phyloP scores from a whole-genome alignment of 2,797 vertebrate genomes.

The Pygocentrus nattereri region DNA sequence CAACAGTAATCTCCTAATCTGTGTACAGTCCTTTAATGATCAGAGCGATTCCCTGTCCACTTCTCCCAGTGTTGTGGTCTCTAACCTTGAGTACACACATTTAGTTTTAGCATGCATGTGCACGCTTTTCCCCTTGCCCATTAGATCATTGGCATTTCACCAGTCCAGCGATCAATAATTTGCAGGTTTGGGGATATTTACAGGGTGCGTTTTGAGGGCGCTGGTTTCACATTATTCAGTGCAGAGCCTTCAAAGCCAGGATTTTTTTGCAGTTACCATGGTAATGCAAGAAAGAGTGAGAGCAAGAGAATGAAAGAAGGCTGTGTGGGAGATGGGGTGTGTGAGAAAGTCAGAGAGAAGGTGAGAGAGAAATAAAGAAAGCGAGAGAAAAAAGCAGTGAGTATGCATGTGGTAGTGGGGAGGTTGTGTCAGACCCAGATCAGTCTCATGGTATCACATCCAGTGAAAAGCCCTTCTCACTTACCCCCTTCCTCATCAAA shows the following conservation, averaged over 20 bases:
- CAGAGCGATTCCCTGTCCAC: conserved; percentile 12
- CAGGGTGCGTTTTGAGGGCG: conserved; percentile 34
- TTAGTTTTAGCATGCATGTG: conserved; percentile 21
- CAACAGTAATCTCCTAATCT: conserved; percentile 36
- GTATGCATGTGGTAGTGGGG: conserved; percentile 5
- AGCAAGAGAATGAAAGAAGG: conserved; percentile 37
- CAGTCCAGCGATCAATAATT: conserved; percentile 44
- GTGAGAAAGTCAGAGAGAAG: conserved; percentile 44
- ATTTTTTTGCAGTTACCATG: conserved; percentile 60
- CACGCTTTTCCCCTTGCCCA: conserved; percentile 28
- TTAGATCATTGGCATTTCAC: conserved; percentile 28
- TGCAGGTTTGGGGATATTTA: conserved; percentile 51
- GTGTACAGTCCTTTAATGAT: conserved; percentile 36
- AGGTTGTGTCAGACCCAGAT: conserved; percentile 39
- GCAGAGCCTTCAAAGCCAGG: conserved; percentile 42
- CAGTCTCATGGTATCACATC: conserved; percentile 25
- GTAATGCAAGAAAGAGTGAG: conserved; percentile 45
- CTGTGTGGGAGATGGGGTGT: conserved; percentile 24
- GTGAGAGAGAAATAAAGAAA: conserved; percentile 33
- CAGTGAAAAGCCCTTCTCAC: conserved; percentile 42
- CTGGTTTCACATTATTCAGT: conserved; percentile 50
- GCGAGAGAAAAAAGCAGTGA: neutral
- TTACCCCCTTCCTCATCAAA: conserved; percentile 50
- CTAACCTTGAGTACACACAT: conserved; percentile 37
- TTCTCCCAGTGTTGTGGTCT: conserved; percentile 13